Percentiles rank a stretch among this genome's conserved stretches.
These are phyloP conservation scores for Holotrichia oblita DNA, from an alignment of 1,140 invertebrate species.

Conservation along the genomic window DNA sequence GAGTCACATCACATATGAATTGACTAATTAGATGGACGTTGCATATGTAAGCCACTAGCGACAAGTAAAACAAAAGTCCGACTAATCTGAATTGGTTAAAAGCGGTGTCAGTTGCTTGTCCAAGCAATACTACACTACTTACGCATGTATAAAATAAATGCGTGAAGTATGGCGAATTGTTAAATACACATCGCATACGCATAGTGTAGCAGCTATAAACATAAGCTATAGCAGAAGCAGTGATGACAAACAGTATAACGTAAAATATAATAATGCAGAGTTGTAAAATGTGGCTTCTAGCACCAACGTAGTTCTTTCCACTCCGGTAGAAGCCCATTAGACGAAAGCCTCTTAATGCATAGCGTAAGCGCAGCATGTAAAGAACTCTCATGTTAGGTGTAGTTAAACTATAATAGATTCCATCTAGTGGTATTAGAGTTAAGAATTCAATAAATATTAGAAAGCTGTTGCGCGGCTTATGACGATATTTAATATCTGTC, in stretches of 20 bases:
- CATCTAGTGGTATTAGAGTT: slow-evolving; percentile 37
- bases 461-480: slow-evolving; percentile 5
- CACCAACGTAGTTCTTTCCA: slow-evolving; percentile 7
- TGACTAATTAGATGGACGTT: slow-evolving; percentile 34
- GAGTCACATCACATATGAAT: slow-evolving; percentile 14
- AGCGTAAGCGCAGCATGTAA: slow-evolving; percentile 33
- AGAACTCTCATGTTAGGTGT: neutral
- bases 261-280: neutral
- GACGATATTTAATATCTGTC: slow-evolving; percentile 17
- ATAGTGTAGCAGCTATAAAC: neutral
- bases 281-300: neutral
- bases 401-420: slow-evolving; percentile 27
- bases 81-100: neutral
- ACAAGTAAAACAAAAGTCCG: neutral
- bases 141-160: slow-evolving; percentile 1
- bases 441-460: slow-evolving; percentile 26
- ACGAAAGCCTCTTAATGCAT: slow-evolving; percentile 19
- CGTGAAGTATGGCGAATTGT: neutral
- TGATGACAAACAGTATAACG: slow-evolving; percentile 15
- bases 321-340: slow-evolving; percentile 20
- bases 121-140: neutral
- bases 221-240: neutral
- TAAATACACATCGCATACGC: neutral
- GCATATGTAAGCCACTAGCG: neutral
- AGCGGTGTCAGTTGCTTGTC: neutral